Percentiles rank a stretch among this genome's conserved stretches.
Conservation (phyloP, 2,888 invertebrate genomes). For the Lysandra bellargus region DNA sequence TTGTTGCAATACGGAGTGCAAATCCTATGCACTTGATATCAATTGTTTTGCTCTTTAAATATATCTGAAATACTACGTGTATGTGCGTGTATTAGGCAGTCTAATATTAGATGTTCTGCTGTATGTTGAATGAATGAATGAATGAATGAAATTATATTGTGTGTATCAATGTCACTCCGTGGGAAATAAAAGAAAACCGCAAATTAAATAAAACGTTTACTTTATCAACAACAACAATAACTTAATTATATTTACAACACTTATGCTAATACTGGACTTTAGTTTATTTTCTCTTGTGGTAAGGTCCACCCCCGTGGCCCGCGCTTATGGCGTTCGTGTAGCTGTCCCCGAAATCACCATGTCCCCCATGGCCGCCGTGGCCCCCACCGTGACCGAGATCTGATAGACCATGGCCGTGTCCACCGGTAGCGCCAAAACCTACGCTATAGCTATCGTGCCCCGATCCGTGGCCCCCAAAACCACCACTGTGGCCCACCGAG, state of each 20-base stretch:
- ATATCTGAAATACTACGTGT: no score
- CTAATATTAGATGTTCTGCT: neutral
- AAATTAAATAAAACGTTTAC: constrained; percentile 50
- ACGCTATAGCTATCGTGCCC: constrained; percentile 43
- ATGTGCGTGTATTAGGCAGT: no score
- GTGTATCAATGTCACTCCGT: neutral
- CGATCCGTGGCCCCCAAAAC: constrained; percentile 36
- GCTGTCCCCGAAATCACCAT: constrained; percentile 59
- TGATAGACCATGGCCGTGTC: constrained; percentile 38
- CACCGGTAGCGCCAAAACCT: constrained; percentile 46
- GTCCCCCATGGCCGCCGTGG: constrained; percentile 50
- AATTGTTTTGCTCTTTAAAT: no score
- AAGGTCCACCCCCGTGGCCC: constrained; percentile 75
- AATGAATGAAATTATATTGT: neutral
- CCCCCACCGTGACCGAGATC: constrained; percentile 39
- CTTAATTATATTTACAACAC: constrained; percentile 67
- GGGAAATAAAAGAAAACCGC: constrained; percentile 32
- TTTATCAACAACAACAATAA: constrained; percentile 64
- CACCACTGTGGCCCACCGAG: constrained; percentile 34
- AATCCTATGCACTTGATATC: no score
- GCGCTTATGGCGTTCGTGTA: constrained; percentile 67
- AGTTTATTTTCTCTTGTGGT: constrained; percentile 59
- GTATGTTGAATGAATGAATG: neutral
- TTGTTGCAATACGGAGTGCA: no score
- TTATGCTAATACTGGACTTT: constrained; percentile 46